A percentile compares a stretch with the other conserved stretches of the same genome.
phyloP scores from a whole-genome alignment of 2,888 invertebrate species.

The Dolichopus griseipennis region DNA sequence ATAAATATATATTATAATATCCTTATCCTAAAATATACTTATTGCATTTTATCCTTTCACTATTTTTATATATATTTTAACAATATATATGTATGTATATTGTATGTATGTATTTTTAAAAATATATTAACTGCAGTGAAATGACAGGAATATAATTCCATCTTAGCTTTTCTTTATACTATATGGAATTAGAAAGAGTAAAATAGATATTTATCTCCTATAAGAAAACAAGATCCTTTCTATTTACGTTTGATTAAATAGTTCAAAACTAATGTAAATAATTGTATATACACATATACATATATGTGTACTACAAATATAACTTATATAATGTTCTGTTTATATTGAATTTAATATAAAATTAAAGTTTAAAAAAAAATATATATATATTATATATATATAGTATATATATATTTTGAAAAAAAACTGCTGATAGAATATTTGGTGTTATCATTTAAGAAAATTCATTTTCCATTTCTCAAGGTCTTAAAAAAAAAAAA shows the following conservation, averaged over 20 bases:
- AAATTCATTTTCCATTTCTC: neutral
- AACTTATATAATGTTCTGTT: neutral
- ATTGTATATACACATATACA: no score
- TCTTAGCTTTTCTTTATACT: neutral
- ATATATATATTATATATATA: no score
- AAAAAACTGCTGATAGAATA: neutral
- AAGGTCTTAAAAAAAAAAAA: no score
- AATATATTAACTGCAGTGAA: neutral
- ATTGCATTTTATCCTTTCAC: neutral
- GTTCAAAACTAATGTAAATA: no score
- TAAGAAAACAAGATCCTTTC: neutral
- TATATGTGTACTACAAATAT: no score
- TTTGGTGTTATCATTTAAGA: constrained; percentile 1
- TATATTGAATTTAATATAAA: neutral
- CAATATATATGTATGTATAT: no score
- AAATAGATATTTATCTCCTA: neutral
- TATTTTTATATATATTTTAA: no score
- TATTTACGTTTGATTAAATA: neutral
- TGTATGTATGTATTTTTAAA: no score
- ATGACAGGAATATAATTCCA: neutral
- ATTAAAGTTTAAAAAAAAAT: neutral
- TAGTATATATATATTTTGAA: neutral
- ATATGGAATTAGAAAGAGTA: neutral
- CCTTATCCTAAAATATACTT: constrained; percentile 2
- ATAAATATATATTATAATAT: neutral